A percentile compares a stretch with the other conserved stretches of the same genome.
Conservation (phyloP, 2,113 vertebrate genomes). For the Oryzias celebensis region DNA sequence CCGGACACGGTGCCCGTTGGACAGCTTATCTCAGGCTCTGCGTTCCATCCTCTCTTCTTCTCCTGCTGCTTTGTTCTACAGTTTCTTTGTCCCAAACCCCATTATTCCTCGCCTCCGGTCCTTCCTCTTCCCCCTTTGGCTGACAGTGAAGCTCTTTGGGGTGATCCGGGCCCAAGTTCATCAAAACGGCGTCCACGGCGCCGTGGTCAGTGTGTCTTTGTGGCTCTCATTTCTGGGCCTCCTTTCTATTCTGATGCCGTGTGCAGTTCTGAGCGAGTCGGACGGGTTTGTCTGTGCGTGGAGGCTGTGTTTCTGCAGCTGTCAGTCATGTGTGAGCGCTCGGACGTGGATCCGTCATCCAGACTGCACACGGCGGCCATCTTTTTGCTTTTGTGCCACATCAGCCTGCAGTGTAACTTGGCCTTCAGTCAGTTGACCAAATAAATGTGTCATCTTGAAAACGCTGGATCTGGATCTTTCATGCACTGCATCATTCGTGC, state of each 20-base stretch:
- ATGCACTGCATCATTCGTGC: conserved; percentile 1
- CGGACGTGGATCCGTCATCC: background rate
- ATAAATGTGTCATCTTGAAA: conserved; percentile 16
- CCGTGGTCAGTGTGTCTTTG: conserved; percentile 61
- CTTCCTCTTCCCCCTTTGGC: conserved; percentile 20
- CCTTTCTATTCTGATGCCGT: conserved; percentile 22
- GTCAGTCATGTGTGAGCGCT: conserved; percentile 46
- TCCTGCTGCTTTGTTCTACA: conserved; percentile 48
- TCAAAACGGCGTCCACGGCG: conserved; percentile 55
- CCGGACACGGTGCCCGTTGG: conserved; percentile 33
- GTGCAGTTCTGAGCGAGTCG: conserved; percentile 13
- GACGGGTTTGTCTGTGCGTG: conserved; percentile 3
- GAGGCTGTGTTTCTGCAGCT: conserved; percentile 37
- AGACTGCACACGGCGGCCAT: conserved; percentile 14
- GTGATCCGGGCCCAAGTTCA: conserved; percentile 41
- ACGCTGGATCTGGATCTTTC: background rate
- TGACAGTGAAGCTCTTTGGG: conserved; percentile 59
- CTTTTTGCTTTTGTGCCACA: conserved; percentile 12
- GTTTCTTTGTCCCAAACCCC: conserved; percentile 28
- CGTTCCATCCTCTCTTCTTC: conserved; percentile 56
- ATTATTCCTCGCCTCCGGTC: conserved; percentile 29
- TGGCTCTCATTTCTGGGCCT: conserved; percentile 59
- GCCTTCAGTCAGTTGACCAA: conserved; percentile 21
- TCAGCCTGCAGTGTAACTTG: conserved; percentile 21
- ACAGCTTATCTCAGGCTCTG: conserved; percentile 62